Conservation (phyloP, 2,888 invertebrate species). For the Geotrupes spiniger region DNA sequence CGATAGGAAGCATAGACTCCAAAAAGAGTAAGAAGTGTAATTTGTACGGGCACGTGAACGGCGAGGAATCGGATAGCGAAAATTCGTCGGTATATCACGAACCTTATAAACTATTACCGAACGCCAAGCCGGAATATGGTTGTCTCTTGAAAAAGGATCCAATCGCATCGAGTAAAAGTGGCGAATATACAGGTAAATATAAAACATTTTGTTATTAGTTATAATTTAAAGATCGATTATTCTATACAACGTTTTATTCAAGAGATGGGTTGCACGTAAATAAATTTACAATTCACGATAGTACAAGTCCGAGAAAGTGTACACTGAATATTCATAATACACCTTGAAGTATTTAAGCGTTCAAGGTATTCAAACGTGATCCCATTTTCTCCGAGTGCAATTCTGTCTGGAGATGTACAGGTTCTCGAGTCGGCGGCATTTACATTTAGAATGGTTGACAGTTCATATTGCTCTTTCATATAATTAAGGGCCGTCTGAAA, state of each 20-base stretch:
- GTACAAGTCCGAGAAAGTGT: slow-evolving; percentile 10
- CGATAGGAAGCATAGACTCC: slow-evolving; percentile 41
- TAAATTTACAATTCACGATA: neutral
- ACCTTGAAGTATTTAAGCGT: slow-evolving; percentile 29
- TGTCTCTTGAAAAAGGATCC: slow-evolving; percentile 54
- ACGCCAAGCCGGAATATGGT: slow-evolving; percentile 53
- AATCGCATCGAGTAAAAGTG: slow-evolving; percentile 53
- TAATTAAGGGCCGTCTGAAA: slow-evolving; percentile 26
- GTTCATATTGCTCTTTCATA: slow-evolving; percentile 31
- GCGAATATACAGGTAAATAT: slow-evolving; percentile 53
- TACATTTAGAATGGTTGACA: slow-evolving; percentile 34
- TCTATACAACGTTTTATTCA: no score
- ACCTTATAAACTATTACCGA: slow-evolving; percentile 56
- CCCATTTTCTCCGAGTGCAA: slow-evolving; percentile 33
- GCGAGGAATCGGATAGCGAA: slow-evolving; percentile 56
- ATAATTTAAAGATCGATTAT: no score
- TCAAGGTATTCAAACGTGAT: slow-evolving; percentile 30
- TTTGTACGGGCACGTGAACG: slow-evolving; percentile 51
- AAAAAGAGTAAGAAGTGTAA: slow-evolving; percentile 48
- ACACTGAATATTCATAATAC: slow-evolving; percentile 34
- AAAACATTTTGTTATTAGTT: no score
- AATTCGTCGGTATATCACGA: slow-evolving; percentile 58
- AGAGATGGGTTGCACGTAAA: neutral
- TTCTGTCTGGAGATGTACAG: slow-evolving; percentile 32
- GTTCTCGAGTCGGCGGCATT: slow-evolving; percentile 30